Conservation (phyloP, 1,140 invertebrate genomes). For the Ips nitidus region DNA sequence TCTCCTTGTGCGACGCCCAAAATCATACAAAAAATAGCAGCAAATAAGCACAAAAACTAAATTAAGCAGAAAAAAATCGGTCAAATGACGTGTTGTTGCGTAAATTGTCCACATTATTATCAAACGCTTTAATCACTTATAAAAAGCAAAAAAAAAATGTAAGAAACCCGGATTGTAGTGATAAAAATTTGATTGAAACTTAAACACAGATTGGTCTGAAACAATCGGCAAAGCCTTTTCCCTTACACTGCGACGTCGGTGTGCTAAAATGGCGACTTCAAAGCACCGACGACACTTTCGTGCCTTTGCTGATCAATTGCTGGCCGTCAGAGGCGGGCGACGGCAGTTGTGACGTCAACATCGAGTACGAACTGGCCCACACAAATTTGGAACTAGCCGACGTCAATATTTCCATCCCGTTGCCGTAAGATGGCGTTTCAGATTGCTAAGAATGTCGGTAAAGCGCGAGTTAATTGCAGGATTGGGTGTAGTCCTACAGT, state of each 20-base stretch:
- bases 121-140: too few species aligned
- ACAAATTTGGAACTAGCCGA: constrained; percentile 84
- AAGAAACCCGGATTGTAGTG: too few species aligned
- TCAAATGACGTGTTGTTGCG: too few species aligned
- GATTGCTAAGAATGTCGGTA: background rate
- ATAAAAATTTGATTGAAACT: background rate
- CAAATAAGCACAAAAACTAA: too few species aligned
- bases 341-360: constrained; percentile 95
- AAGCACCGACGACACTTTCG: constrained; percentile 72
- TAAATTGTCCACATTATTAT: too few species aligned
- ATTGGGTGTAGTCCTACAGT: constrained; percentile 79
- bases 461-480: constrained; percentile 51
- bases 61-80: too few species aligned
- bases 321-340: constrained; percentile 96
- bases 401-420: constrained; percentile 88
- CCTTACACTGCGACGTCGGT: constrained; percentile 93
- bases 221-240: constrained; percentile 91
- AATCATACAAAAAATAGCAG: too few species aligned
- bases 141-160: background rate
- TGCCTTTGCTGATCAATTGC: constrained; percentile 94
- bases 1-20: too few species aligned
- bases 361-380: constrained; percentile 94
- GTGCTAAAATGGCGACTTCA: constrained; percentile 95
- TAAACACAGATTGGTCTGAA: constrained; percentile 81
- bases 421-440: constrained; percentile 73